Conservation (phyloP, 2,797 vertebrate genomes). For the Gorsachius magnificus region DNA sequence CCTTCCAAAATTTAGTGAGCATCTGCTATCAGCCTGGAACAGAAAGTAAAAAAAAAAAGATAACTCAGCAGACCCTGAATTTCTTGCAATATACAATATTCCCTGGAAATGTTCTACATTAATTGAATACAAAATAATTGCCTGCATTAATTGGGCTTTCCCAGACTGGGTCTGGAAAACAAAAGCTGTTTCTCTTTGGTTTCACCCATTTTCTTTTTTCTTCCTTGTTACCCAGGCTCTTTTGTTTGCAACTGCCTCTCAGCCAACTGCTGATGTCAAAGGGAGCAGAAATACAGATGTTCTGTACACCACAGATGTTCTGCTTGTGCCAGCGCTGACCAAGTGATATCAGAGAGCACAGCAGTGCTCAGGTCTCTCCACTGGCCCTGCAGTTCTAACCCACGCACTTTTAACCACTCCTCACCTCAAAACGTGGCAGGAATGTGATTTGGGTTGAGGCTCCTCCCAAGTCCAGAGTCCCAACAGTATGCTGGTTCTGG, state of each 20-base stretch:
- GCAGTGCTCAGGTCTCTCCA: neutral
- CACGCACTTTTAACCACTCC: neutral
- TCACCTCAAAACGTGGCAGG: constrained; percentile 91
- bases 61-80: neutral
- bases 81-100: neutral
- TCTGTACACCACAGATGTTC: neutral
- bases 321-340: neutral
- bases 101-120: neutral
- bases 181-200: neutral
- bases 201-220: neutral
- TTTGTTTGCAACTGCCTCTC: neutral
- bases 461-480: constrained; percentile 96
- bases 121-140: neutral
- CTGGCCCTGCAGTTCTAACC: neutral
- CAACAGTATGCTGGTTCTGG: constrained; percentile 86
- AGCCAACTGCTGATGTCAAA: constrained; percentile 20
- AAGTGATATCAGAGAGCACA: neutral
- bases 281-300: neutral
- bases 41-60: too few species aligned
- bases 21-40: neutral
- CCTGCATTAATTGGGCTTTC: neutral
- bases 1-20: neutral
- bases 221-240: neutral
- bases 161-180: neutral
- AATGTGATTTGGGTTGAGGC: constrained; percentile 98